These are phyloP conservation scores for Synanthedon myopaeformis DNA, from an alignment of 2,888 invertebrate species.

Conservation along the genomic window DNA sequence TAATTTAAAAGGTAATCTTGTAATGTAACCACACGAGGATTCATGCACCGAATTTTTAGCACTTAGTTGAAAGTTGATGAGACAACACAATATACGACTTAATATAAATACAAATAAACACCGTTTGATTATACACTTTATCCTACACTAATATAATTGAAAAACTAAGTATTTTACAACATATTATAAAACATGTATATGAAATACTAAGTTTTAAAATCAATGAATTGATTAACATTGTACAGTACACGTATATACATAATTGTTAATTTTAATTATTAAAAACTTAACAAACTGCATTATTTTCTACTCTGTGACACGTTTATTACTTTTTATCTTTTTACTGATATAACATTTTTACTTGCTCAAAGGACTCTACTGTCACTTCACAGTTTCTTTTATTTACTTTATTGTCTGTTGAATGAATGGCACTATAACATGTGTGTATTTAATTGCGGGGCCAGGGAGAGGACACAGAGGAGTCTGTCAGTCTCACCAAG, in stretches of 20 bases:
- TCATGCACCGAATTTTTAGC: constrained; percentile 1
- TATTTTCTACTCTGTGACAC: background rate
- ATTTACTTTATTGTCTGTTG: background rate
- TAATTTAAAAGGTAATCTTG: background rate
- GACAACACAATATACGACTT: background rate
- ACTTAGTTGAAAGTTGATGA: constrained; percentile 3
- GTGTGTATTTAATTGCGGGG: constrained; percentile 27
- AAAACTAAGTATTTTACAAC: background rate
- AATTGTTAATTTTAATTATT: constrained; percentile 7
- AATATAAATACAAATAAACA: background rate
- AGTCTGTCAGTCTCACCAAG: constrained; percentile 61
- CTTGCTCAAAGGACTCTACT: background rate
- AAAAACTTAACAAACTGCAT: constrained; percentile 12
- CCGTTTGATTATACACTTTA: background rate
- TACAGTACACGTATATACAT: background rate
- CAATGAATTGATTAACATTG: background rate
- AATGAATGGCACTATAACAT: constrained; percentile 16
- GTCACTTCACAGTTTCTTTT: background rate
- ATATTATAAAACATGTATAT: background rate
- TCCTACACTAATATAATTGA: background rate
- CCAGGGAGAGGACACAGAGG: constrained; percentile 61
- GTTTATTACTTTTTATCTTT: background rate
- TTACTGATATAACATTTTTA: background rate
- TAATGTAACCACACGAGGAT: background rate
- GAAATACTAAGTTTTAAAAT: background rate